These are phyloP conservation scores for Crematogaster levior DNA, from an alignment of 2,888 invertebrate species.

Conservation along the genomic window DNA sequence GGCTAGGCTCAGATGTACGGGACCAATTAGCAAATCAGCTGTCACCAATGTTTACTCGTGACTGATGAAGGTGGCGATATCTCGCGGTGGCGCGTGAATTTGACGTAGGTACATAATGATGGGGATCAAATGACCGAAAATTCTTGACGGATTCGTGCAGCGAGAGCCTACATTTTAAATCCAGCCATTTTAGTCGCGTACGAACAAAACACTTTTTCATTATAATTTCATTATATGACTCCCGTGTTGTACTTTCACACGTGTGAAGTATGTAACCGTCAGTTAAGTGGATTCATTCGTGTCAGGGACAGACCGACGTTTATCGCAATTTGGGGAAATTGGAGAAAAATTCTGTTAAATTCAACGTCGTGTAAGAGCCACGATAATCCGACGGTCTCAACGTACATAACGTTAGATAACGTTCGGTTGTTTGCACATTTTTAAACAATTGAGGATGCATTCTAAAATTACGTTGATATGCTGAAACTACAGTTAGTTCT, in stretches of 20 bases:
- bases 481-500: neutral
- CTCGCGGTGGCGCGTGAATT: slow-evolving; percentile 60
- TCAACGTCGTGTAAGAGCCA: neutral
- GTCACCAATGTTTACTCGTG: slow-evolving; percentile 71
- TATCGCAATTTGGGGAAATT: neutral
- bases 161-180: slow-evolving; percentile 13
- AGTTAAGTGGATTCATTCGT: neutral
- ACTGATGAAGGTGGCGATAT: slow-evolving; percentile 75
- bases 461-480: slow-evolving; percentile 13
- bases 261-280: slow-evolving; percentile 29
- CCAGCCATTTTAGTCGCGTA: neutral
- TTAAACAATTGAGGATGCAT: neutral
- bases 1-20: slow-evolving; percentile 69
- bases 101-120: slow-evolving; percentile 16
- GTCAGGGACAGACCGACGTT: neutral
- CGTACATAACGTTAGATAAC: neutral
- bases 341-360: neutral
- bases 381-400: neutral
- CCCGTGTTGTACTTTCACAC: slow-evolving; percentile 3
- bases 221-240: slow-evolving; percentile 28
- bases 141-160: slow-evolving; percentile 4
- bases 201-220: slow-evolving; percentile 26
- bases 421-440: neutral
- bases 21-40: slow-evolving; percentile 78
- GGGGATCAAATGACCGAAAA: slow-evolving; percentile 23